phyloP scores from a whole-genome alignment of 2,888 invertebrate genomes.

The Lutraria lutraria region DNA sequence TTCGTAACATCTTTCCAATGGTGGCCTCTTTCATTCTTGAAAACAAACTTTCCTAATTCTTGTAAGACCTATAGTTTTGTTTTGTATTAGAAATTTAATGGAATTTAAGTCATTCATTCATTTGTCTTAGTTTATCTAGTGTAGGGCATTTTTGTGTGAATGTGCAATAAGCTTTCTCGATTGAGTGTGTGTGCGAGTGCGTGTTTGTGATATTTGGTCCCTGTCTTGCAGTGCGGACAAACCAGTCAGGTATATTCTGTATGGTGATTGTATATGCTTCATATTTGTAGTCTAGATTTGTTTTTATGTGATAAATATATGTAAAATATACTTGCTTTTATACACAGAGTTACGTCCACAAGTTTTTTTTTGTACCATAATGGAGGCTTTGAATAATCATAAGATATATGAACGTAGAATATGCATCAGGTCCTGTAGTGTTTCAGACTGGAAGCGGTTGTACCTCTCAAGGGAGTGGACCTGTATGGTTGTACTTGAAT shows the following conservation, averaged over 20 bases:
- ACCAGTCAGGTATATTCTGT: neutral
- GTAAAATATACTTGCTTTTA: slow-evolving; percentile 39
- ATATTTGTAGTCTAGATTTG: slow-evolving; percentile 32
- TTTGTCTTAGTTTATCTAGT: neutral
- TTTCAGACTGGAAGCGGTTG: neutral
- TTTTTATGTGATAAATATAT: slow-evolving; percentile 23
- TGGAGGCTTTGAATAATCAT: slow-evolving; percentile 40
- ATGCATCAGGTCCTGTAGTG: neutral
- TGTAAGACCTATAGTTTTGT: neutral
- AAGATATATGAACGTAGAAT: neutral
- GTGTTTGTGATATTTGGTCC: slow-evolving; percentile 8
- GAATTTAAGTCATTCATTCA: neutral
- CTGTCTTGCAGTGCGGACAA: slow-evolving; percentile 35
- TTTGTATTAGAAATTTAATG: neutral
- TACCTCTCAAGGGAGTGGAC: neutral
- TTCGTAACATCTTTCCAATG: neutral
- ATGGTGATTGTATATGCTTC: slow-evolving; percentile 24
- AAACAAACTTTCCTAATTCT: neutral
- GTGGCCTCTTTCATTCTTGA: neutral
- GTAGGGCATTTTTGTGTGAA: slow-evolving; percentile 7
- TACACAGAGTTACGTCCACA: slow-evolving; percentile 47
- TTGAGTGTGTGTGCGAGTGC: neutral
- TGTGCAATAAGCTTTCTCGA: slow-evolving; percentile 25
- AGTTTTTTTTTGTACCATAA: slow-evolving; percentile 26
- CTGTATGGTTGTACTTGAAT: neutral